Percentiles rank a stretch among this genome's conserved stretches.
Evolutionary conservation across 2,113 vertebrate species (phyloP).

Genomic region (Ailurus styani): DNA sequence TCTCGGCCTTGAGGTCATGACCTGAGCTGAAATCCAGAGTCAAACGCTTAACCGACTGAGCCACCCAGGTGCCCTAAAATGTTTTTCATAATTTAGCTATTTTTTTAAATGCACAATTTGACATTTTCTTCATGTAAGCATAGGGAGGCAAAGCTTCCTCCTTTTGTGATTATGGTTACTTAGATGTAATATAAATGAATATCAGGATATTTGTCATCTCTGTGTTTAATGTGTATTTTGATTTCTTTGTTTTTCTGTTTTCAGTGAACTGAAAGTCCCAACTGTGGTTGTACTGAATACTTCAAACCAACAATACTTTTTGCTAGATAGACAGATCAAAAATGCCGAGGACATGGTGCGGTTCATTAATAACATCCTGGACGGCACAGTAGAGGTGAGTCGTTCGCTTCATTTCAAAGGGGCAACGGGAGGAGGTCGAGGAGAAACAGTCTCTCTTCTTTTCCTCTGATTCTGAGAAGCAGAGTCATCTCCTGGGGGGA

Average conservation of each 20-base stretch:
- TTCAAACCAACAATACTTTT: conserved; percentile 97
- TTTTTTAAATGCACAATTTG: not conserved
- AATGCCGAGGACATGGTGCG: conserved; percentile 91
- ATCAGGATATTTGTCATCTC: not conserved
- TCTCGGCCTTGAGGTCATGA: not conserved
- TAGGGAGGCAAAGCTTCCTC: not conserved
- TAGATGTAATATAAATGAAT: not conserved
- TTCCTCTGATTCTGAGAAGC: not conserved
- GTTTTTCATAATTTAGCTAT: not conserved
- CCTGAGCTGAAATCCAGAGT: not conserved
- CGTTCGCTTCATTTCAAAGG: not conserved
- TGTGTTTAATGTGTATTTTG: not conserved
- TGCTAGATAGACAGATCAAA: conserved; percentile 86
- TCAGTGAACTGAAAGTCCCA: conserved; percentile 92
- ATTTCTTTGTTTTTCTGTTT: conserved; percentile 58
- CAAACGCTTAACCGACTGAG: not conserved
- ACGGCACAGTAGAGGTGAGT: conserved; percentile 92
- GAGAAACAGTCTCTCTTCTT: not conserved
- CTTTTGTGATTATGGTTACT: not conserved
- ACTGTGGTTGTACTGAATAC: conserved; percentile 96
- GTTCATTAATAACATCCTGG: conserved; percentile 92
- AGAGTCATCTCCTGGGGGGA: rapidly evolving
- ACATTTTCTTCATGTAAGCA: not conserved
- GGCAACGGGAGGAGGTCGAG: not conserved
- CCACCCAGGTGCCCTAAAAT: not conserved